Base-by-base conservation (phyloP, 2,888 invertebrate genomes). In the Drosophila paracracens region DNA sequence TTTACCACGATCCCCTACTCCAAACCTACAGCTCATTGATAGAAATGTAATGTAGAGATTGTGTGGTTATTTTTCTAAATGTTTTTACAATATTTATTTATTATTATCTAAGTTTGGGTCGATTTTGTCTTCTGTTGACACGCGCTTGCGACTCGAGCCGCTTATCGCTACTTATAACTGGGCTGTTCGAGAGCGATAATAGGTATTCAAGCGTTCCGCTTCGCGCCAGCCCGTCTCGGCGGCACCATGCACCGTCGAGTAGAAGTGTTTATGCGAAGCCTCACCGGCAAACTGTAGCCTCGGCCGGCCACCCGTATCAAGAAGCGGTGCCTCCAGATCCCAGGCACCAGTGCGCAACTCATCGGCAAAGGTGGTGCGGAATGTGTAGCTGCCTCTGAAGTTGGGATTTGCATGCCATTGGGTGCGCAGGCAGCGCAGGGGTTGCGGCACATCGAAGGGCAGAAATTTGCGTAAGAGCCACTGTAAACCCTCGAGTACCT, bases 201-300 rank as follows among this genome's bases (percentile, higher is more conserved):
- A 89, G 5, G 89, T 83, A 36, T 94, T 93, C 31, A 96, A 89
- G 77, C 96, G 93, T 21, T 95, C 94, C 2, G 96, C 96, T 90
- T 96, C 96, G 40, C 96, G 94, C 90, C 95, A 95, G 0, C 97
- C 97, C n/a, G 95, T 94, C 88, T 96, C 96, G 0, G 96, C 92
- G 0, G 97, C 97, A 0, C 96, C 96, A 84, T 97, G 96, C 0
- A 95, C 96, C 0, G 96, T 95, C 0, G 95, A 94, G 89, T 95
- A 96, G 85, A 94, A 94, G 79, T 95, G 94, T 54, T 94, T 94
- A 21, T 95, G 95, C 0, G 96, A 95, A 0, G 96, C 95, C 90
- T 96, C 96, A 0, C 96, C 96, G 2, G 95, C 96, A 85, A 96
- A 96, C 75, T 95, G 94, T 0, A 96, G 91, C 0, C 94, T 92